Percentiles rank a stretch among this genome's conserved stretches.
Evolutionary conservation across 1,140 invertebrate genomes (phyloP).

Genomic region (Drosophila bocki): DNA sequence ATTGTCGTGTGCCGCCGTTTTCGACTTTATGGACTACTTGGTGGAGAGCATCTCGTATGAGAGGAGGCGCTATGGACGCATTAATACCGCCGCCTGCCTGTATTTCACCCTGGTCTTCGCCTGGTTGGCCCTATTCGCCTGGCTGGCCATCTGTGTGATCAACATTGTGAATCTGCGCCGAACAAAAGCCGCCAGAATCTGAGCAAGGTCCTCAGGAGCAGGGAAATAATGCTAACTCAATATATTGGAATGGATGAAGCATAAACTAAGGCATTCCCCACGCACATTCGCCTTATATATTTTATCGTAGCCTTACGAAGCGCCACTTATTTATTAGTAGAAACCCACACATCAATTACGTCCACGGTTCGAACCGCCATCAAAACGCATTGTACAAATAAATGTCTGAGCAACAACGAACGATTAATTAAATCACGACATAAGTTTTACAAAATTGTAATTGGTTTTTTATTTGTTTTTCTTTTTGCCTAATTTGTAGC

Average conservation of each 20-base stretch:
- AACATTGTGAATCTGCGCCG: conserved; percentile 86
- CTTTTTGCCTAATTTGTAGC: too few species aligned
- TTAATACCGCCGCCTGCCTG: conserved; percentile 88
- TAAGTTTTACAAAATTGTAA: neutral
- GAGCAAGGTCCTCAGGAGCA: neutral
- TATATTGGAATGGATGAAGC: conserved; percentile 10
- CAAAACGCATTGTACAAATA: conserved; percentile 69
- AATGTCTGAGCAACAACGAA: conserved; percentile 63
- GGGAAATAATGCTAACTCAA: neutral
- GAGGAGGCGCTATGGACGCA: conserved; percentile 87
- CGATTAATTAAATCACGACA: conserved; percentile 20
- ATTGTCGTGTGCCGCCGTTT: conserved; percentile 88
- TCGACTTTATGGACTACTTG: conserved; percentile 91
- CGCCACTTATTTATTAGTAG: conserved; percentile 67
- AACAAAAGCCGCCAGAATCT: conserved; percentile 67
- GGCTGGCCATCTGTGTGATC: conserved; percentile 86
- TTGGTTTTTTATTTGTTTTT: neutral
- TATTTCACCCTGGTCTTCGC: conserved; percentile 87
- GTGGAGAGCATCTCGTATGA: conserved; percentile 87
- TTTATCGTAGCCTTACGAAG: conserved; percentile 44
- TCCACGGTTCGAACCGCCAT: conserved; percentile 59
- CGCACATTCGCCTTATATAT: conserved; percentile 49
- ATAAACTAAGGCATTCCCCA: conserved; percentile 4
- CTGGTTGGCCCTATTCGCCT: conserved; percentile 87
- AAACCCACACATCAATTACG: conserved; percentile 34